phyloP scores from a whole-genome alignment of 1,140 invertebrate genomes.

The Drosophila bocki region DNA sequence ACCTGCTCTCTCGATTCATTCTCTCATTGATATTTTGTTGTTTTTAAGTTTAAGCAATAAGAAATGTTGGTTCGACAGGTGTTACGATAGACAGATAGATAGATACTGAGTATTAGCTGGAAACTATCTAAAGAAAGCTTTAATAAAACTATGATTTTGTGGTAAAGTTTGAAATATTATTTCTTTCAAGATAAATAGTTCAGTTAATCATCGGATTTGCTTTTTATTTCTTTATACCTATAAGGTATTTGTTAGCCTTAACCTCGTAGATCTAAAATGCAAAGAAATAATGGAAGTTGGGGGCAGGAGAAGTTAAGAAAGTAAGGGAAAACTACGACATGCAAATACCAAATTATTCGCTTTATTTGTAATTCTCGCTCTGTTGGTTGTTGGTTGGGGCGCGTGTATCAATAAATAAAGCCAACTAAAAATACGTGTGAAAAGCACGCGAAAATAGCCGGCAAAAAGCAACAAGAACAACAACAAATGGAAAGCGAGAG shows the following conservation, averaged over 20 bases:
- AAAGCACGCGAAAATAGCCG: conserved; percentile 54
- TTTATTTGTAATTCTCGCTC: conserved; percentile 9
- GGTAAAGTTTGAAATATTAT: background rate
- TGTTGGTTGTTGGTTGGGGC: conserved; percentile 30
- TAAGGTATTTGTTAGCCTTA: background rate
- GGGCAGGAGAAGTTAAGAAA: background rate
- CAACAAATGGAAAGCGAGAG: conserved; percentile 9
- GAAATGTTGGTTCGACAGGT: conserved; percentile 6
- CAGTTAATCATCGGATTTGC: too few species aligned
- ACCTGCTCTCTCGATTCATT: background rate
- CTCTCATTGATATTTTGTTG: conserved; percentile 9
- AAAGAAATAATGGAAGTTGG: background rate
- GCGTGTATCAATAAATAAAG: conserved; percentile 79
- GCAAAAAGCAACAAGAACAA: conserved; percentile 18
- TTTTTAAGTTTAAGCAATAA: background rate
- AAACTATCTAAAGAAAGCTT: background rate
- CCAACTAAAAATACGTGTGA: conserved; percentile 72
- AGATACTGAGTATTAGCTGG: background rate
- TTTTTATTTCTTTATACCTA: background rate
- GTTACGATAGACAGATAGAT: background rate
- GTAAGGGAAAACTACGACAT: conserved; percentile 7
- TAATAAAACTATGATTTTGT: background rate
- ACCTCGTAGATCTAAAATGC: background rate
- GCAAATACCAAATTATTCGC: conserved; percentile 31
- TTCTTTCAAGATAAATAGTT: background rate